phyloP scores from a whole-genome alignment of 2,888 invertebrate genomes.

The Apodemia zela region DNA sequence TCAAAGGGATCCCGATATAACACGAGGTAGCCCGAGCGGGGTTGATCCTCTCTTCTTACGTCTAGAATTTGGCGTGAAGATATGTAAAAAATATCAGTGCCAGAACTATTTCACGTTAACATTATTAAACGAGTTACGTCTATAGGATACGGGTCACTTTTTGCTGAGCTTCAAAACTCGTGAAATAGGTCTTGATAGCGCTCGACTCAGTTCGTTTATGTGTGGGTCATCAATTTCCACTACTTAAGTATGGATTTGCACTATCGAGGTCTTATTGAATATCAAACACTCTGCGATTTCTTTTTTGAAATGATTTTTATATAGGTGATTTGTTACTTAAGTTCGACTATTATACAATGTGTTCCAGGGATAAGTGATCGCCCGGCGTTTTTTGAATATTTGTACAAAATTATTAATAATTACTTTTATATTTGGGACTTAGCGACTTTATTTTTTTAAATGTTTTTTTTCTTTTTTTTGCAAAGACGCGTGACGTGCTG shows the following conservation, averaged over 20 bases:
- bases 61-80: neutral
- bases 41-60: no score
- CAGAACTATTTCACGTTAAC: neutral
- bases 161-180: constrained; percentile 14
- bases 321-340: constrained; percentile 7
- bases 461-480: no score
- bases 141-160: constrained; percentile 5
- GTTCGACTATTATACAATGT: neutral
- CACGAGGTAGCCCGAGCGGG: no score
- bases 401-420: no score
- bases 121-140: constrained; percentile 4
- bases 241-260: constrained; percentile 30
- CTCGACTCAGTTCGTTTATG: constrained; percentile 26
- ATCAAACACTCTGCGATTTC: constrained; percentile 12
- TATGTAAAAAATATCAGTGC: neutral
- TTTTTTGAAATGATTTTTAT: constrained; percentile 10
- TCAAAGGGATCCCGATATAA: no score
- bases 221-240: constrained; percentile 33
- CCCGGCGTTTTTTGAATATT: no score
- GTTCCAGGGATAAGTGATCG: no score
- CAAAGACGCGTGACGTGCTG: no score
- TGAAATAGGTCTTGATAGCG: constrained; percentile 5
- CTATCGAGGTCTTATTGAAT: constrained; percentile 28
- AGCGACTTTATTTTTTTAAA: no score
- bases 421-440: no score